Conservation (phyloP, 2,888 invertebrate genomes). For the Serrognathus titanus region DNA sequence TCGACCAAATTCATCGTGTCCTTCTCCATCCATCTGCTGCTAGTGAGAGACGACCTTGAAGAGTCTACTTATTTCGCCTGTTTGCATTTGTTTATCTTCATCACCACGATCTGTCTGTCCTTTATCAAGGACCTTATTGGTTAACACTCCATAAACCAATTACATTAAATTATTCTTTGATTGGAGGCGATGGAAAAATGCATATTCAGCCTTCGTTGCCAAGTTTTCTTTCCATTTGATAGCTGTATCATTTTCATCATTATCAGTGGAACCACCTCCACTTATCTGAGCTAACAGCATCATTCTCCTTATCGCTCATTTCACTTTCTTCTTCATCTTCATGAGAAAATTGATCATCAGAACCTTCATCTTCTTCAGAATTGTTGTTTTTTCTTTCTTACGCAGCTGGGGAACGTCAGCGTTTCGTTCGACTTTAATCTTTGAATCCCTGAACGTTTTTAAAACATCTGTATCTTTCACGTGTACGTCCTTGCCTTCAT, state of each 20-base stretch:
- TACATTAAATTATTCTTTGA: slow-evolving; percentile 77
- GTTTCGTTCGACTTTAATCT: neutral
- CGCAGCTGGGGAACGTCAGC: neutral
- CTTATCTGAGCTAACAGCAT: slow-evolving; percentile 19
- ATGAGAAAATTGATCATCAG: slow-evolving; percentile 40
- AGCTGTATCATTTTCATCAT: slow-evolving; percentile 29
- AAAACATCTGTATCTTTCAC: slow-evolving; percentile 20
- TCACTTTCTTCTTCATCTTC: slow-evolving; percentile 46
- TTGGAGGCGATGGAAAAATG: slow-evolving; percentile 74
- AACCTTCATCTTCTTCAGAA: slow-evolving; percentile 36
- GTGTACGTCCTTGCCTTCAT: slow-evolving; percentile 21
- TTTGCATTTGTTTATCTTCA: slow-evolving; percentile 20
- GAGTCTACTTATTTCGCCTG: slow-evolving; percentile 69
- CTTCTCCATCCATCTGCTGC: slow-evolving; percentile 64
- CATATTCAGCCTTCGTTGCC: slow-evolving; percentile 75
- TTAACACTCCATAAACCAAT: slow-evolving; percentile 69
- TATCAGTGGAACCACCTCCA: neutral
- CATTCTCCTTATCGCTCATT: slow-evolving; percentile 28
- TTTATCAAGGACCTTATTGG: slow-evolving; percentile 19
- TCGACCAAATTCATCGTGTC: slow-evolving; percentile 69
- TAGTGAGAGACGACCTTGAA: slow-evolving; percentile 71
- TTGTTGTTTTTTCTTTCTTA: neutral
- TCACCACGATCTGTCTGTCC: slow-evolving; percentile 15
- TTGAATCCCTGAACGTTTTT: slow-evolving; percentile 14
- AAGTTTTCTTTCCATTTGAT: slow-evolving; percentile 79